These are phyloP conservation scores for Drosophila triauraria DNA, from an alignment of 1,140 invertebrate species.

Conservation along the genomic window DNA sequence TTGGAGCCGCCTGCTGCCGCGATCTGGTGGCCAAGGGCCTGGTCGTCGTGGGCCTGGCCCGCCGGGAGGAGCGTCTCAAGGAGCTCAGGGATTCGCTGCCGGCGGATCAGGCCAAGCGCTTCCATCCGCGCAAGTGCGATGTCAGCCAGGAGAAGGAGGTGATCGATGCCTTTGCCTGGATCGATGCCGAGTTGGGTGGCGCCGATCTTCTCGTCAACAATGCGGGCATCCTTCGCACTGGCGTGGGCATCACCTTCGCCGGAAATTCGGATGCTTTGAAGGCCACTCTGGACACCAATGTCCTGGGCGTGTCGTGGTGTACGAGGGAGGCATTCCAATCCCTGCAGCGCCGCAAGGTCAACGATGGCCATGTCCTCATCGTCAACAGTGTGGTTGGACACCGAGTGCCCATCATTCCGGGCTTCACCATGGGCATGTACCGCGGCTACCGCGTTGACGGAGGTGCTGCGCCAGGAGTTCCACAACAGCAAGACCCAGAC, in stretches of 20 bases:
- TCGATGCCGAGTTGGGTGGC: slow-evolving; percentile 87
- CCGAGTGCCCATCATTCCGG: slow-evolving; percentile 80
- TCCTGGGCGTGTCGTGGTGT: slow-evolving; percentile 89
- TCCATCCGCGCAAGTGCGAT: slow-evolving; percentile 87
- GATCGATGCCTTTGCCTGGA: slow-evolving; percentile 88
- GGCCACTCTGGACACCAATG: slow-evolving; percentile 88
- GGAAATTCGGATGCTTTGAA: slow-evolving; percentile 56
- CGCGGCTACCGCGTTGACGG: slow-evolving; percentile 88
- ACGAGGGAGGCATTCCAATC: slow-evolving; percentile 88
- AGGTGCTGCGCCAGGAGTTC: slow-evolving; percentile 89
- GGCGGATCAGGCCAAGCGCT: slow-evolving; percentile 72
- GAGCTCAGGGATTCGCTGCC: slow-evolving; percentile 78
- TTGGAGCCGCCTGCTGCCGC: slow-evolving; percentile 85
- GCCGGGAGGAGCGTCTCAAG: slow-evolving; percentile 86
- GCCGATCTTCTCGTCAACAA: slow-evolving; percentile 91
- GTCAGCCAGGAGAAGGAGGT: slow-evolving; percentile 89
- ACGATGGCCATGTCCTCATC: slow-evolving; percentile 90
- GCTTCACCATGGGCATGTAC: slow-evolving; percentile 86
- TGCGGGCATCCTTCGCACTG: slow-evolving; percentile 87
- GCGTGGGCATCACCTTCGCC: neutral
- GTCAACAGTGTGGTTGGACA: slow-evolving; percentile 88
- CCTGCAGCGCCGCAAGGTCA: slow-evolving; percentile 88
- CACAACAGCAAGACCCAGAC: slow-evolving; percentile 86
- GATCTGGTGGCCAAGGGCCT: slow-evolving; percentile 86
- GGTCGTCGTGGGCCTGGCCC: slow-evolving; percentile 89